Conservation (phyloP, 2,888 invertebrate species). For the Pandemis corylana region DNA sequence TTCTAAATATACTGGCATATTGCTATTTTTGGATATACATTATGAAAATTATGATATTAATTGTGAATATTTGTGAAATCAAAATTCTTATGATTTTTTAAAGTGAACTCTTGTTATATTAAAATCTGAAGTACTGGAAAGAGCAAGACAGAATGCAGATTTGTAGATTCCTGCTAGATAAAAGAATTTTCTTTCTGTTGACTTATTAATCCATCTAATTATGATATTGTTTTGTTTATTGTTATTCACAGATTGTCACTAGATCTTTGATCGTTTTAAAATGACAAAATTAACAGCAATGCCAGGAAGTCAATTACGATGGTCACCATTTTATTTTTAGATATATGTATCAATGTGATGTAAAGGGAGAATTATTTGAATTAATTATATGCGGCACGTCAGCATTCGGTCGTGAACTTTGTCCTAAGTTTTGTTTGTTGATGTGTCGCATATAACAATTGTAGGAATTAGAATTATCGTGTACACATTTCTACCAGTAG, state of each 20-base stretch:
- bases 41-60: not conserved
- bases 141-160: no score
- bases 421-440: not conserved
- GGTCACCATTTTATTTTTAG: slow-evolving; percentile 1
- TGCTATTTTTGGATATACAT: not conserved
- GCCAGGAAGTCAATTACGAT: slow-evolving; percentile 29
- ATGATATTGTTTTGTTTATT: no score
- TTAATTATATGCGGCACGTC: slow-evolving; percentile 11
- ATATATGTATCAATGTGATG: slow-evolving; percentile 23
- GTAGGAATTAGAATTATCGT: slow-evolving; percentile 9
- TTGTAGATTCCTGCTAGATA: no score
- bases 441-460: not conserved
- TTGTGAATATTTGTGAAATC: slow-evolving; percentile 1
- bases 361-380: slow-evolving; percentile 18
- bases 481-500: slow-evolving; percentile 11
- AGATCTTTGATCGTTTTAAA: not conserved
- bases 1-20: not conserved
- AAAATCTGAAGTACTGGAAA: no score
- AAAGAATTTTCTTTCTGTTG: no score
- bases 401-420: not conserved
- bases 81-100: not conserved
- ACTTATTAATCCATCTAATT: no score
- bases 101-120: not conserved
- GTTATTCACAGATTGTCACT: no score
- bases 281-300: not conserved